phyloP scores from a whole-genome alignment of 2,113 vertebrate genomes.

The Anolis sagrei region DNA sequence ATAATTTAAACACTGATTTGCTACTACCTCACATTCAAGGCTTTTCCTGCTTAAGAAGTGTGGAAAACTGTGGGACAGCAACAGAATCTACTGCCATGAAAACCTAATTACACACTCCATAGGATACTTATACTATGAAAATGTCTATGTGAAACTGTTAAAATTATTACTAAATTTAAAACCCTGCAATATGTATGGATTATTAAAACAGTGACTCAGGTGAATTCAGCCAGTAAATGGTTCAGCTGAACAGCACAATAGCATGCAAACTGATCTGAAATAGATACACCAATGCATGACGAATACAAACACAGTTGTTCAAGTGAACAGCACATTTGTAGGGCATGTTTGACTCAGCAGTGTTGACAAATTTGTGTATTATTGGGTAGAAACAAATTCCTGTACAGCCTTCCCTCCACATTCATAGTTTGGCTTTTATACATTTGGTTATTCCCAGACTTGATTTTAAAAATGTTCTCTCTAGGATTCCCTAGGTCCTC shows the following conservation, averaged over 20 bases:
- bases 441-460: too few species aligned
- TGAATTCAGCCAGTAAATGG: background rate
- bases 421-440: too few species aligned
- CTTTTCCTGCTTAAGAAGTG: background rate
- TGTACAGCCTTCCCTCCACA: background rate
- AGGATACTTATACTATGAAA: slow-evolving; percentile 3
- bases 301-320: background rate
- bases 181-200: background rate
- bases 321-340: background rate
- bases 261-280: background rate
- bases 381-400: background rate
- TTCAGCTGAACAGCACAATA: background rate
- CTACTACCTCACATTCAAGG: background rate
- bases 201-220: background rate
- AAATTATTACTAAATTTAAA: background rate
- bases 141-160: background rate
- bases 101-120: background rate
- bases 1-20: slow-evolving; percentile 9
- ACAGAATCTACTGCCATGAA: slow-evolving; percentile 8
- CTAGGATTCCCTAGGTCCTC: too few species aligned
- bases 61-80: background rate
- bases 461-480: too few species aligned
- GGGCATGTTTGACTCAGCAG: background rate
- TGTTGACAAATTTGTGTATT: background rate
- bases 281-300: background rate